Base-by-base conservation (phyloP, 1,140 invertebrate genomes). In the Antheraea pernyi region DNA sequence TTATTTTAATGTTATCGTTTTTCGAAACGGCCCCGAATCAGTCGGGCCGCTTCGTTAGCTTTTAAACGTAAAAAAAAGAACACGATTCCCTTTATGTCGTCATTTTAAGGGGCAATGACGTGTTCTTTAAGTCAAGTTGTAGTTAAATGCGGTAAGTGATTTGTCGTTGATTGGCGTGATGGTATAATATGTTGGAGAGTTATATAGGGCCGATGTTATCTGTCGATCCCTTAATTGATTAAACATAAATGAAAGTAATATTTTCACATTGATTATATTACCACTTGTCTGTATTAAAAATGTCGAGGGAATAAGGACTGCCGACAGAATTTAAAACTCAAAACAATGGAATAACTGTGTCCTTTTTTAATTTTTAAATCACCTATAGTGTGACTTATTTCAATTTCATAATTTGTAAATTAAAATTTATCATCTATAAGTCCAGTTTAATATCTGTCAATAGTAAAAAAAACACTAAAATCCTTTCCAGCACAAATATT, bases 1-100 rank as follows among this genome's bases (percentile, higher is more conserved):
- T 86, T 74, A 78, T 85, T 88, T 87, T 87, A 82, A 88, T 84
- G 83, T 85, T 84, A 82, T 84, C 83, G 77, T 67, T 77, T 67
- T 78, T 80, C 69, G 73, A 75, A 83, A 82, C 76, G 73, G 69
- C 60, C 77, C 65, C 71, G 73, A 71, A 72, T 82, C 64, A 71
- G 61, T 36, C 46, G 61, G 67, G 68, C 79, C 78, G 78, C 72
- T 83, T 85, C 84, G 79, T 83, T 87, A 82, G 81, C 46, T 70
- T 78, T 59, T 22, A 53, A 42, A 65, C n/a, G 59, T 70, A 61
- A 66, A 64, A 48, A 61, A 61, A 61, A 61, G 22, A 22, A 53
- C 16, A 16, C 16, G 60, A 58, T 48, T 16, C 59, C 59, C 68
- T 72, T 70, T 74, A 78, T 73, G 37, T 48, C 70, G 61, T 76